These are phyloP conservation scores for Aplodontia rufa DNA, from an alignment of 2,113 vertebrate genomes.

Conservation along the genomic window DNA sequence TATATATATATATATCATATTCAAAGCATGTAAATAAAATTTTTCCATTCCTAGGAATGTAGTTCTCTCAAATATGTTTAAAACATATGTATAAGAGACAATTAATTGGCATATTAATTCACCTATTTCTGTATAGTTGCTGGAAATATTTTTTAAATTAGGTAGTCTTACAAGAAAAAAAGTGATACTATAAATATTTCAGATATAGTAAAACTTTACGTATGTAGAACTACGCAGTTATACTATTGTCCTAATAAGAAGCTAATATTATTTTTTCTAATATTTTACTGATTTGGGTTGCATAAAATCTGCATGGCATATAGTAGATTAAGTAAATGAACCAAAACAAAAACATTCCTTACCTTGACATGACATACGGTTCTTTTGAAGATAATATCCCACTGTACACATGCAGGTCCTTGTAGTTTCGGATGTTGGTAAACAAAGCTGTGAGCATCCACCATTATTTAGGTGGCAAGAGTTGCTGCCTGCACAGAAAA, in stretches of 20 bases:
- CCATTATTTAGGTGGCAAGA: slow-evolving; percentile 96
- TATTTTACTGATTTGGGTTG: background rate
- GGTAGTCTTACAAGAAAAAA: background rate
- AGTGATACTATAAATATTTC: background rate
- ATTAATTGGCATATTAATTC: background rate
- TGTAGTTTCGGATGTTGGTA: slow-evolving; percentile 95
- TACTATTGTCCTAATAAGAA: background rate
- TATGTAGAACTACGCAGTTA: background rate
- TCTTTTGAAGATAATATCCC: slow-evolving; percentile 94
- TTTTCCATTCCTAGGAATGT: background rate
- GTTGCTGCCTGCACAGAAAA: slow-evolving; percentile 89
- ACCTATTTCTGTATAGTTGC: background rate
- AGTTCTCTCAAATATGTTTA: background rate
- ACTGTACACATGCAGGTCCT: slow-evolving; percentile 96
- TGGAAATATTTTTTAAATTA: background rate
- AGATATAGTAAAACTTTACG: background rate
- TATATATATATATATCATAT: background rate
- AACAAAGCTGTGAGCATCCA: slow-evolving; percentile 96
- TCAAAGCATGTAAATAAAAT: slow-evolving; percentile 40
- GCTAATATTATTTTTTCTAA: background rate
- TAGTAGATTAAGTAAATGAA: background rate
- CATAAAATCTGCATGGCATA: background rate
- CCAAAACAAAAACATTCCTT: background rate
- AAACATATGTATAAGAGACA: fast-evolving
- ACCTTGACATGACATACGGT: slow-evolving; percentile 97